These are phyloP conservation scores for Megalopta genalis DNA, from an alignment of 1,140 invertebrate species.

Conservation along the genomic window DNA sequence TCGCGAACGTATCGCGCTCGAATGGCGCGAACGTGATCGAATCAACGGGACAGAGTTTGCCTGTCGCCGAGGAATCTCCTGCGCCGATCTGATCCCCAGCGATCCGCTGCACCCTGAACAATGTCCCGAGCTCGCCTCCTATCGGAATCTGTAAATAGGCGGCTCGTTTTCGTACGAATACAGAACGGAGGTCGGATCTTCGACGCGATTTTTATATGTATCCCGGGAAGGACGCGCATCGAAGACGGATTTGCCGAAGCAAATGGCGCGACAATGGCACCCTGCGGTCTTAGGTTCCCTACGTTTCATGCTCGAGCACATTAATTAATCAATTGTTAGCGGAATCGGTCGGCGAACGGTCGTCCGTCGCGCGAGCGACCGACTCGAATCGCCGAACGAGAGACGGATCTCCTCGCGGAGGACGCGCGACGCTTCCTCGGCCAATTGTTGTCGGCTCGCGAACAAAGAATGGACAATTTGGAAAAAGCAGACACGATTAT, in stretches of 20 bases:
- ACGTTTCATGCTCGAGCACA: not conserved
- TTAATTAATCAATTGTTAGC: too few relatives aligned
- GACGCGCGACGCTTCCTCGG: too few relatives aligned
- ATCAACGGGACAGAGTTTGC: conserved; percentile 4
- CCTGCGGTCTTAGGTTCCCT: too few relatives aligned
- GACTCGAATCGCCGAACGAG: too few relatives aligned
- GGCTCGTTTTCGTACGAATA: not conserved
- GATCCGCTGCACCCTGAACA: conserved; percentile 2
- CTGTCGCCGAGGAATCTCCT: conserved; percentile 15
- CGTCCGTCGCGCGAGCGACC: too few relatives aligned
- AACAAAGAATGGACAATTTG: conserved; percentile 15
- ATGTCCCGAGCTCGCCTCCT: conserved; percentile 7
- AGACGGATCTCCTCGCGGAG: too few relatives aligned
- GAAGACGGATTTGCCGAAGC: not conserved
- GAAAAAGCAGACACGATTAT: not conserved
- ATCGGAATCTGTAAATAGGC: conserved; percentile 25
- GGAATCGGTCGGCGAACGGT: too few relatives aligned
- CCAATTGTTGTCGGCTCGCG: too few relatives aligned
- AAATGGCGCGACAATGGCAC: not conserved
- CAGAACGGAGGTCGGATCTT: not conserved
- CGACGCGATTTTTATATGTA: not conserved
- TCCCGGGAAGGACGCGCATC: not conserved
- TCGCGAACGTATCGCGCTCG: too few relatives aligned
- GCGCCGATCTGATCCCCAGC: conserved; percentile 5
- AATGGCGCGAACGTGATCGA: too few relatives aligned